Evolutionary conservation across 2,113 vertebrate genomes (phyloP).

Genomic region (Parotia lawesii): DNA sequence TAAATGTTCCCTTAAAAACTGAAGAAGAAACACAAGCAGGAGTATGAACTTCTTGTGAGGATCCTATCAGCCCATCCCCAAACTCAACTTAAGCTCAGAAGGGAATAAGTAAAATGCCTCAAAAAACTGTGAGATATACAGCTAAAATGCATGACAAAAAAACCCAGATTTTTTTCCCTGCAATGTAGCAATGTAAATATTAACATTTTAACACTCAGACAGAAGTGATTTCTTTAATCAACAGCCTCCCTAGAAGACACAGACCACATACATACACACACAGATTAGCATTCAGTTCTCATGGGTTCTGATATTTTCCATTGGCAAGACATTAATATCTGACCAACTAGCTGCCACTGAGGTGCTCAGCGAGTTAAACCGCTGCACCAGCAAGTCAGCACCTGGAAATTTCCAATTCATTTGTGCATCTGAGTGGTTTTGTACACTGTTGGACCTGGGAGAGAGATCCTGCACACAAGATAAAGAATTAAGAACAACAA

Average conservation of each 20-base stretch:
- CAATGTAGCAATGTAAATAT: neutral
- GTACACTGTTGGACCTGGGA: neutral
- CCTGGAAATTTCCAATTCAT: neutral
- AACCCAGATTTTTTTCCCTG: neutral
- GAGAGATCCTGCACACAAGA: neutral
- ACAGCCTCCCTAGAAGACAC: neutral
- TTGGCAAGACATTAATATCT: neutral
- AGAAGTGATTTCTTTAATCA: neutral
- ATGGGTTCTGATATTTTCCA: neutral
- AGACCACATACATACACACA: neutral
- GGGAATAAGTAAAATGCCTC: neutral
- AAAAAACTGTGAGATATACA: neutral
- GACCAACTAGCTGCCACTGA: neutral
- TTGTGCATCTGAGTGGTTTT: neutral
- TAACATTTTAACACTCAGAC: neutral
- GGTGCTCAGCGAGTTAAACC: neutral
- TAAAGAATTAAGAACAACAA: neutral
- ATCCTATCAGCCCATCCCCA: neutral
- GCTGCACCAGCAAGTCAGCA: neutral
- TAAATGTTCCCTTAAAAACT: neutral
- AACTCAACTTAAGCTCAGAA: neutral
- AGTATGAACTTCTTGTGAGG: neutral
- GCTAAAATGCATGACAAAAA: neutral
- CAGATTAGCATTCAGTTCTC: neutral
- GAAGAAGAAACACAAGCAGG: neutral